These are phyloP conservation scores for Theodoxus fluviatilis DNA, from an alignment of 2,888 invertebrate genomes.

Conservation along the genomic window DNA sequence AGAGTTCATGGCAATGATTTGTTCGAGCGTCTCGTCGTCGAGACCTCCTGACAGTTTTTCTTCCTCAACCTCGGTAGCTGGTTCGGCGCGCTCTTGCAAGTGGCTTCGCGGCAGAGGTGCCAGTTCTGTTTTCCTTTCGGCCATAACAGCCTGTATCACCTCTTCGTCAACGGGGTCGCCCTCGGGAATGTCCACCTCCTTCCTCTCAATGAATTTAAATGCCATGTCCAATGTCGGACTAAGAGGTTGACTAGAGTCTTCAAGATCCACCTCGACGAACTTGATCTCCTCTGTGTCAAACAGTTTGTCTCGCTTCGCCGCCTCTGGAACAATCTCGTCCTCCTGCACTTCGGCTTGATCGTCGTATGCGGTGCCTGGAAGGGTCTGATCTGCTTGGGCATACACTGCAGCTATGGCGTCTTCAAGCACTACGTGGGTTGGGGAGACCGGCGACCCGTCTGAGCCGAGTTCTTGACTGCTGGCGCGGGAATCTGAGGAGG, in stretches of 20 bases:
- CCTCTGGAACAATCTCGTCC: conserved; percentile 30
- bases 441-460: background rate
- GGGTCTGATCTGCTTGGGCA: background rate
- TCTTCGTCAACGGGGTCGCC: conserved; percentile 40
- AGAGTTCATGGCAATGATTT: conserved; percentile 36
- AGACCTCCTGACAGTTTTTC: conserved; percentile 22
- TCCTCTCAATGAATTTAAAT: background rate
- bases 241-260: background rate
- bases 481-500: conserved; percentile 20
- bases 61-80: conserved; percentile 15
- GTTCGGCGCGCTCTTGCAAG: too few species aligned
- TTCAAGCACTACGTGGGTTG: conserved; percentile 1
- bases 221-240: background rate
- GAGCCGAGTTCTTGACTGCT: background rate
- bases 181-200: conserved; percentile 26
- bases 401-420: conserved; percentile 9
- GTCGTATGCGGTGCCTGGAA: background rate
- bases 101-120: background rate
- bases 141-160: conserved; percentile 37
- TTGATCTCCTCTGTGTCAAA: background rate
- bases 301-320: conserved; percentile 16
- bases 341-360: conserved; percentile 34
- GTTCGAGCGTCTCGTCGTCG: conserved; percentile 30
- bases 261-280: background rate
- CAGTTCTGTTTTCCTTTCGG: conserved; percentile 31